Evolutionary conservation across 2,888 invertebrate genomes (phyloP), one percentile per base, ranked within the genome.

Genomic region (Sarcophaga carnaria): DNA sequence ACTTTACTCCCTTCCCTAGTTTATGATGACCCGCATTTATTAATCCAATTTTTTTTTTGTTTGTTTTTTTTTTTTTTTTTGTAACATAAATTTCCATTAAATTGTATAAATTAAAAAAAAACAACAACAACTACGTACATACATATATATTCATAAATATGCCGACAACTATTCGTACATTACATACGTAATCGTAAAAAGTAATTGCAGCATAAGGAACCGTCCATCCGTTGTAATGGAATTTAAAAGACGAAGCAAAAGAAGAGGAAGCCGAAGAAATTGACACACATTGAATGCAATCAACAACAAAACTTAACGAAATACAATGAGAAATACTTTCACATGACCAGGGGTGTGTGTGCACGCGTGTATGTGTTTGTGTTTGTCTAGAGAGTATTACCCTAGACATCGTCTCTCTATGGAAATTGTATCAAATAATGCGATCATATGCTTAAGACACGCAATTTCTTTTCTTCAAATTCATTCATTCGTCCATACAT

Each of bases 51-150:
- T 54, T 72, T 83, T 78, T 37, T 37, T 37, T 37, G 1, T 8
- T 37, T 37, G 37, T 37, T 37, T 37, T 27, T 27, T 27, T 27
- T 6, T 6, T 0, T 27, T 37, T 37, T 37, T 2, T 37, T 37
- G 37, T 78, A 83, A 83, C 83, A 83, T 72, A 83, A 83, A 78
- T 83, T 83, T 83, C 78, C 78, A 83, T 83, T 83, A 66, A 78
- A 83, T 83, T 78, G 83, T 83, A 83, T 83, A 83, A 83, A 83
- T 83, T 83, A 78, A 83, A 54, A 49, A 49, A 49, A 14, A 17
- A 37, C 37, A 37, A 37, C 37, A 54, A 54, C 17, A 54, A 54
- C 11, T 0, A 49, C 14, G 6, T 49, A 49, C 11, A 49, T 49
- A 49, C 11, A 49, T 49, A 49, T 49, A 49, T 49, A 49, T 49